Base-by-base conservation (phyloP, 1,140 invertebrate species). In the Diabrotica undecimpunctata region DNA sequence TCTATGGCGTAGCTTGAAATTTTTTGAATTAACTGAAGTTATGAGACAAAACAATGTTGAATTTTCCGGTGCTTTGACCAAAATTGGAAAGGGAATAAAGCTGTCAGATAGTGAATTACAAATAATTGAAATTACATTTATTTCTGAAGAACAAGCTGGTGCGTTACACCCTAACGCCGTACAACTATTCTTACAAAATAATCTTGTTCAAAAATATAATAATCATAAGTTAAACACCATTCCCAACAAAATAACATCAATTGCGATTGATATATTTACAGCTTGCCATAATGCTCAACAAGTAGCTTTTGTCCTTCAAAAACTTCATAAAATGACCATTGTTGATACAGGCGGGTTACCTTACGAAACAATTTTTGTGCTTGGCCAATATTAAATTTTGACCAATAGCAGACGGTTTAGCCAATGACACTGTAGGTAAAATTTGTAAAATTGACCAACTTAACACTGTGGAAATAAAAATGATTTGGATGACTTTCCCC, bases 291-390 rank as follows among this genome's bases (percentile, higher is more conserved):
- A n/a, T n/a, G n/a, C n/a, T n/a, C n/a, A n/a, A n/a, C n/a, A n/a
- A n/a, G n/a, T n/a, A n/a, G n/a, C n/a, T n/a, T n/a, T n/a, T n/a
- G n/a, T n/a, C n/a, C n/a, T n/a, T n/a, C n/a, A n/a, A 69, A 74
- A 76, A 70, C 57, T 79, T 35, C 74, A 78, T 61, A 77, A 78
- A 64, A 73, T 74, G 72, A 70, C 67, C 7, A 36, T 73, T 4
- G 72, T 68, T 35, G 75, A 80, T 52, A 76, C 74, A 25, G 72
- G 70, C 41, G 77, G 77, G 5, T 72, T 79, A 55, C 78, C 77
- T 5, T 77, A 77, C 54, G 38, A 77, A 70, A 70, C 72, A n/a
- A 63, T 61, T 25, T 72, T 80, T 39, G 73, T 76, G 5, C 62
- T 71, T 13, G 61, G 64, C 46, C 70, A 70, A 52, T 57, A n/a